Evolutionary conservation across 2,888 invertebrate genomes (phyloP).

Genomic region (Idaea dimidiata): DNA sequence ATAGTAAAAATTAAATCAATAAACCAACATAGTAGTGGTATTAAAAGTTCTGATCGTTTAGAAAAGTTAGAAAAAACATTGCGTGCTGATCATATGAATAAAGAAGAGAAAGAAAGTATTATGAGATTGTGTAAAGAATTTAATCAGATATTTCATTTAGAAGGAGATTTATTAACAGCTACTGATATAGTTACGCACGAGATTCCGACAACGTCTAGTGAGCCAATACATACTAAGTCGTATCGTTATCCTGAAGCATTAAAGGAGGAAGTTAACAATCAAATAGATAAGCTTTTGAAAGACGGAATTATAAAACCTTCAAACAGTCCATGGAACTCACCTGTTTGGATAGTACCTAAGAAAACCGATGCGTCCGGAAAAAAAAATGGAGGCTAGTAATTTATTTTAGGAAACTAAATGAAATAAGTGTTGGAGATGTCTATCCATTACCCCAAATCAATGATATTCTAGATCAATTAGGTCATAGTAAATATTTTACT

Average conservation of each 20-base stretch:
- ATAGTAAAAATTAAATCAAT: too few species aligned
- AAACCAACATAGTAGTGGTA: too few species aligned
- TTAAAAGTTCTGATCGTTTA: too few species aligned
- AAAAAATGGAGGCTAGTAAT: slow-evolving; percentile 30
- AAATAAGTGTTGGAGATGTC: slow-evolving; percentile 20
- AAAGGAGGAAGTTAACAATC: slow-evolving; percentile 22
- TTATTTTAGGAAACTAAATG: slow-evolving; percentile 24
- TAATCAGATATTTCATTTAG: slow-evolving; percentile 40
- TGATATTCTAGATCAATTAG: too few species aligned
- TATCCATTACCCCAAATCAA: slow-evolving; percentile 26
- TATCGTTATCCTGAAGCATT: slow-evolving; percentile 24
- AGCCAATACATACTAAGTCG: slow-evolving; percentile 31
- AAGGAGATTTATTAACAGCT: slow-evolving; percentile 42
- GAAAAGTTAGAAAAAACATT: too few species aligned
- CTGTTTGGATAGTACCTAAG: slow-evolving; percentile 29
- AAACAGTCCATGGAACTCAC: slow-evolving; percentile 25
- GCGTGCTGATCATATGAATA: slow-evolving; percentile 37
- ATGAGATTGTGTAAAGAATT: slow-evolving; percentile 33
- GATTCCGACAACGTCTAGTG: too few species aligned
- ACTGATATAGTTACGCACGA: too few species aligned
- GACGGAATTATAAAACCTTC: slow-evolving; percentile 22
- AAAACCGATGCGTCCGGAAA: slow-evolving; percentile 15
- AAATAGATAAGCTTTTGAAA: slow-evolving; percentile 20
- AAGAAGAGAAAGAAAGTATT: slow-evolving; percentile 35
- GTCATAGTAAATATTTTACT: too few species aligned